These are phyloP conservation scores for Petrocephalus schoutedeni DNA, from an alignment of 2,797 vertebrate species.

Conservation along the genomic window DNA sequence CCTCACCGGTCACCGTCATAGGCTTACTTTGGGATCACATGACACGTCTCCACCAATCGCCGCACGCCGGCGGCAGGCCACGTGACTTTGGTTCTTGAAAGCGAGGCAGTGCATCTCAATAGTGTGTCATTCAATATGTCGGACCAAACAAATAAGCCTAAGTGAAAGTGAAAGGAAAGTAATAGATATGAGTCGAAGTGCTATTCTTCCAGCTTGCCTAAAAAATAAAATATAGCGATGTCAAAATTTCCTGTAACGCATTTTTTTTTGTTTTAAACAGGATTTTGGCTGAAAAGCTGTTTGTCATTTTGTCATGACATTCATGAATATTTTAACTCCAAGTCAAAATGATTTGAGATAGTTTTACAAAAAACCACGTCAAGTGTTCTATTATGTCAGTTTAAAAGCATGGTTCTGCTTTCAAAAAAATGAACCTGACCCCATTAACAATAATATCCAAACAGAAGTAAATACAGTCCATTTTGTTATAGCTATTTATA, in stretches of 20 bases:
- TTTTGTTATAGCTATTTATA: not conserved
- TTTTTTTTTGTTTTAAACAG: not conserved
- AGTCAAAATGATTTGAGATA: not conserved
- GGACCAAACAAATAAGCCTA: not conserved
- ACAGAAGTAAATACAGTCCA: not conserved
- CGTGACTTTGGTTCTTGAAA: not conserved
- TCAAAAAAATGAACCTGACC: not conserved
- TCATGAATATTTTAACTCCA: not conserved
- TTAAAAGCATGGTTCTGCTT: not conserved
- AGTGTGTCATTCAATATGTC: not conserved
- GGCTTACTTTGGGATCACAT: conserved; percentile 34
- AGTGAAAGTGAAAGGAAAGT: not conserved
- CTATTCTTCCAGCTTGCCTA: not conserved
- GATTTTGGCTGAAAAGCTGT: no score
- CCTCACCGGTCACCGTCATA: conserved; percentile 33
- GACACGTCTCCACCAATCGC: conserved; percentile 34
- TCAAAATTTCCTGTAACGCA: not conserved
- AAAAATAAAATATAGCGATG: not conserved
- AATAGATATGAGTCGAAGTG: not conserved
- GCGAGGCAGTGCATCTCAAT: not conserved
- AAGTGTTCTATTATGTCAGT: not conserved
- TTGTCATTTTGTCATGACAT: not conserved
- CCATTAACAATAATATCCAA: not conserved
- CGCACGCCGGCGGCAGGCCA: not conserved
- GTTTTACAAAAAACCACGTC: not conserved